These are phyloP conservation scores for Epistrophe grossulariae DNA, from an alignment of 2,888 invertebrate genomes.

Conservation along the genomic window DNA sequence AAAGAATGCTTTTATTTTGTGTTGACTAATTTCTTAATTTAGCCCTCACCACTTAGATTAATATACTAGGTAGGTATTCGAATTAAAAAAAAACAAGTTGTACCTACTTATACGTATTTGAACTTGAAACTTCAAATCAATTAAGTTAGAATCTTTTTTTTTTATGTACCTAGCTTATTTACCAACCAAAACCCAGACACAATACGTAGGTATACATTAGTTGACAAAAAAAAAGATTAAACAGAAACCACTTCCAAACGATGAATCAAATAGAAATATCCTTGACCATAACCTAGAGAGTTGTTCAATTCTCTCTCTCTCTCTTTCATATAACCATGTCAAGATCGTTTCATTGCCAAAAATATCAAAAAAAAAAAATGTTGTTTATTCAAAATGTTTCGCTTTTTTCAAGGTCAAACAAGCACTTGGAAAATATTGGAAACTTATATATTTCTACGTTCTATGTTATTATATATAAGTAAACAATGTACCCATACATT, in stretches of 20 bases:
- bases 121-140: conserved; percentile 17
- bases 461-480: not conserved
- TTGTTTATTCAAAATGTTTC: conserved; percentile 39
- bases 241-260: conserved; percentile 8
- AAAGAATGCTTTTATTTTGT: no score
- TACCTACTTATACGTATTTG: no score
- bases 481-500: not conserved
- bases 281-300: conserved; percentile 73
- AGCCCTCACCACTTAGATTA: no score
- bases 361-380: conserved; percentile 43
- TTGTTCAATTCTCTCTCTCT: conserved; percentile 30
- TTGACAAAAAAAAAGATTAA: not conserved
- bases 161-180: not conserved
- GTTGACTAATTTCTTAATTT: no score
- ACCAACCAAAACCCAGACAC: not conserved
- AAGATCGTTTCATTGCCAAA: conserved; percentile 70
- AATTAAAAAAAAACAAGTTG: no score
- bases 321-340: conserved; percentile 58
- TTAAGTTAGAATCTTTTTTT: not conserved
- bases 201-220: not conserved
- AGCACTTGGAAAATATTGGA: conserved; percentile 55
- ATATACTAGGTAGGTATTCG: no score
- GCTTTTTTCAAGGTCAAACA: conserved; percentile 65
- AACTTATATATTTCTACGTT: conserved; percentile 35
- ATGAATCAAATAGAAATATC: conserved; percentile 48